Base-by-base conservation (phyloP, 2,888 invertebrate species). In the Drosophila ochracea region DNA sequence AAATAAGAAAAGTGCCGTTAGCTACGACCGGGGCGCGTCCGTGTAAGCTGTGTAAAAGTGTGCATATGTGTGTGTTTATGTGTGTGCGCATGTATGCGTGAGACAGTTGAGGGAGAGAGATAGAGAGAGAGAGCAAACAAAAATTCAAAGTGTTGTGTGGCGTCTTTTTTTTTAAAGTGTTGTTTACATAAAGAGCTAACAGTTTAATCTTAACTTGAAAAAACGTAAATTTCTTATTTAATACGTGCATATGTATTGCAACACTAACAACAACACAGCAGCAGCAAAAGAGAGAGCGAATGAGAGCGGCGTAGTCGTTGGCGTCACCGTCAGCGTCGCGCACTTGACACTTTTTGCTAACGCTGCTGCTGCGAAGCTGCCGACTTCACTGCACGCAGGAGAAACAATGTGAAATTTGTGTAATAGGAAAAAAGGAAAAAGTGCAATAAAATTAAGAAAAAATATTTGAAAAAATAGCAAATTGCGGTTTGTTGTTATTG, bases 11-110 rank as follows among this genome's bases (percentile, higher is more conserved):
- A 86, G 73, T 78, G 84, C 88, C 84, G 88, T 84, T 87, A 81
- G 88, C 88, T 82, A 74, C 64, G 79, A 73, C 84, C 80, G 89
- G 87, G 86, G 81, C 84, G 84, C 88, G 89, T 90, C 80, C 77
- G 77, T 90, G 73, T 90, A 79, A 82, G 63, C 59, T 35, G 47
- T 49, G 68, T 73, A 61, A 62, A 64, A 54, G 67, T 76, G 83
- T 73, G 85, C 63, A 73, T 73, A 70, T 76, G 76, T 73, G 83
- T 68, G 83, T 73, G 72, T 73, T 73, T 73, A 70, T 76, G 76
- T 73, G 83, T 68, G 83, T 73, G 72, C 76, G 71, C 70, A 63
- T 84, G 85, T 85, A 68, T 76, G 71, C 61, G 82, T 84, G 68
- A 68, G 72, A 47, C 47, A 47, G 16, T 72, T 47, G 19, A 61